Evolutionary conservation across 2,888 invertebrate species (phyloP).

Genomic region (Pandemis corylana): DNA sequence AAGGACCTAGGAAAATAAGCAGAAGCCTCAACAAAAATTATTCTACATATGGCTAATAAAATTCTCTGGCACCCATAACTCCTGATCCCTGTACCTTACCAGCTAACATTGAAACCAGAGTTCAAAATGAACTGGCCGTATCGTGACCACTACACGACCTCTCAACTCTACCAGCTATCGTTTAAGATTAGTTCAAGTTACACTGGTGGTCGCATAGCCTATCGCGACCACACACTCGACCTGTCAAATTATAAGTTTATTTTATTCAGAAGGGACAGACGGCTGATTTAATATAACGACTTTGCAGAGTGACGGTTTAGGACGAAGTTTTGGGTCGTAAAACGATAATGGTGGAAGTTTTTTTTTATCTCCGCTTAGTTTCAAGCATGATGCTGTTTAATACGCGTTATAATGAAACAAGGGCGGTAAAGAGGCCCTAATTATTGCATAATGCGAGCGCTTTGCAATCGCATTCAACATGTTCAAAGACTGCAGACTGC

Average conservation of each 20-base stretch:
- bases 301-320: conserved; percentile 9
- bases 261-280: conserved; percentile 46
- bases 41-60: neutral
- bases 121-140: neutral
- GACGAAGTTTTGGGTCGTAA: conserved; percentile 26
- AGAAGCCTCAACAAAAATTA: neutral
- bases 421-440: no score
- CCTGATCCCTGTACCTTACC: neutral
- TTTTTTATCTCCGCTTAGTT: conserved; percentile 18
- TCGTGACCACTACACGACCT: neutral
- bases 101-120: neutral
- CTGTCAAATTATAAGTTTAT: conserved; percentile 47
- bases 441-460: no score
- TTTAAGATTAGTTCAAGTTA: neutral
- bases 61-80: neutral
- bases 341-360: conserved; percentile 36
- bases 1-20: neutral
- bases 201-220: conserved; percentile 12
- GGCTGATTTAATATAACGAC: conserved; percentile 50
- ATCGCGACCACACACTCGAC: conserved; percentile 20
- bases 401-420: neutral
- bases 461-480: no score
- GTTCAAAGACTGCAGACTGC: no score
- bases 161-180: no score
- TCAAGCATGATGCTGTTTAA: neutral